These are phyloP conservation scores for Shinisaurus crocodilurus DNA, from an alignment of 2,113 vertebrate genomes.

Conservation along the genomic window DNA sequence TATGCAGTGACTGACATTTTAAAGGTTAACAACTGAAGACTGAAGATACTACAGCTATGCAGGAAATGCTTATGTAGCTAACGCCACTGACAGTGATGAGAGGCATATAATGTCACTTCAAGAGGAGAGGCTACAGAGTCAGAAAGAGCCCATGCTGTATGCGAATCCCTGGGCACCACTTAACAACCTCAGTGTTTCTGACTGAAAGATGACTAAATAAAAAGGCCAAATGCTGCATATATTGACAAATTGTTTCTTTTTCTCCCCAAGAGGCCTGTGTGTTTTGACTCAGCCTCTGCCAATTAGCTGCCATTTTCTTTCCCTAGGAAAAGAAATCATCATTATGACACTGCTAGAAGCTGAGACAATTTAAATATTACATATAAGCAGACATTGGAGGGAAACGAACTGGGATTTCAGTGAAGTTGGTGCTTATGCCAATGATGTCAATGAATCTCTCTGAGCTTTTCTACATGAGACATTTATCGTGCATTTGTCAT, in stretches of 20 bases:
- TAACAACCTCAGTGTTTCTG: slow-evolving; percentile 37
- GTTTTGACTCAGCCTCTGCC: slow-evolving; percentile 31
- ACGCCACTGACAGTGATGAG: slow-evolving; percentile 14
- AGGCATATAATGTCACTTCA: not conserved
- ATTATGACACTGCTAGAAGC: slow-evolving; percentile 21
- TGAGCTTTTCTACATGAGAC: too few relatives aligned
- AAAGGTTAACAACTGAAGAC: slow-evolving; percentile 16
- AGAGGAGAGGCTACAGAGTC: slow-evolving; percentile 21
- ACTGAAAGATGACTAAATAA: slow-evolving; percentile 36
- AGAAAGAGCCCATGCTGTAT: slow-evolving; percentile 25
- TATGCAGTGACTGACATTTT: slow-evolving; percentile 12
- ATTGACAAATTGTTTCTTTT: slow-evolving; percentile 19
- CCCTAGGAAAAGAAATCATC: slow-evolving; percentile 21
- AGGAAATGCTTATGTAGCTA: slow-evolving; percentile 23
- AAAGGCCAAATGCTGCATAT: not conserved
- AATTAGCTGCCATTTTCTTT: slow-evolving; percentile 42
- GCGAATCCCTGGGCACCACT: not conserved
- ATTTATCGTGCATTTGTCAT: too few relatives aligned
- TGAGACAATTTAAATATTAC: not conserved
- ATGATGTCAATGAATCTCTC: not conserved
- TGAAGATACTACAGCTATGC: slow-evolving; percentile 10
- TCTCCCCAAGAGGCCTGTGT: not conserved
- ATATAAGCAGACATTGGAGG: slow-evolving; percentile 18
- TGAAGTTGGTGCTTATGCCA: not conserved
- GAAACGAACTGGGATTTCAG: not conserved